Conservation (phyloP, 2,888 invertebrate genomes). For the Acleris holmiana region DNA sequence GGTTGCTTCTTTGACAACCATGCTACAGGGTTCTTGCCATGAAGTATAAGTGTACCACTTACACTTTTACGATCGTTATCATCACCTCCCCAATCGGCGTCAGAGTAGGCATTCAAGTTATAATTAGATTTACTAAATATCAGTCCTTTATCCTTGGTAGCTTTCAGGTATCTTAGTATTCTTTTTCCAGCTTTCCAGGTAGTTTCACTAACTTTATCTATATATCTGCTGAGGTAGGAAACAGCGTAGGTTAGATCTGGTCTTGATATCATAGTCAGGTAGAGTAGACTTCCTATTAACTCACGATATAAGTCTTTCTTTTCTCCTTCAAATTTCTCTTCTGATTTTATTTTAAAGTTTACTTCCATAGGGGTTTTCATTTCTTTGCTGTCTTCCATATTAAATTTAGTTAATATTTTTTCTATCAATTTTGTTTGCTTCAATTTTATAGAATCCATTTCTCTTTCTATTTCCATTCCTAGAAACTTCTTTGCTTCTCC, state of each 20-base stretch:
- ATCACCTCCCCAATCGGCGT: not conserved
- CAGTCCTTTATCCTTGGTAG: too few species aligned
- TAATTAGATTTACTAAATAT: too few species aligned
- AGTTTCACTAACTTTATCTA: too few species aligned
- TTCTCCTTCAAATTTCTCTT: not conserved
- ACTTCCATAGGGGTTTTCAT: slow-evolving; percentile 7
- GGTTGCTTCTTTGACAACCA: not conserved
- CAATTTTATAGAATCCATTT: not conserved
- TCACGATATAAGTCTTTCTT: not conserved
- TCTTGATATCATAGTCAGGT: not conserved
- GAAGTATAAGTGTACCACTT: not conserved
- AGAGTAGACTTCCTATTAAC: slow-evolving; percentile 6
- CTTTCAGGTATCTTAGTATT: too few species aligned
- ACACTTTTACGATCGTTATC: not conserved
- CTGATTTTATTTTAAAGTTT: not conserved
- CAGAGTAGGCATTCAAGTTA: too few species aligned
- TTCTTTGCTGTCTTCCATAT: slow-evolving; percentile 2
- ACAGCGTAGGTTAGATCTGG: not conserved
- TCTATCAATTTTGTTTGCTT: slow-evolving; percentile 7
- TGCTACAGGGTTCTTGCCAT: not conserved
- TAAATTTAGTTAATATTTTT: slow-evolving; percentile 1
- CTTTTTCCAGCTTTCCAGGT: too few species aligned
- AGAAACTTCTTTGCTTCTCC: slow-evolving; percentile 1
- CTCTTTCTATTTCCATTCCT: slow-evolving; percentile 6
- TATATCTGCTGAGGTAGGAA: too few species aligned